Evolutionary conservation across 2,888 invertebrate genomes (phyloP).

Genomic region (Epinotia nisella): DNA sequence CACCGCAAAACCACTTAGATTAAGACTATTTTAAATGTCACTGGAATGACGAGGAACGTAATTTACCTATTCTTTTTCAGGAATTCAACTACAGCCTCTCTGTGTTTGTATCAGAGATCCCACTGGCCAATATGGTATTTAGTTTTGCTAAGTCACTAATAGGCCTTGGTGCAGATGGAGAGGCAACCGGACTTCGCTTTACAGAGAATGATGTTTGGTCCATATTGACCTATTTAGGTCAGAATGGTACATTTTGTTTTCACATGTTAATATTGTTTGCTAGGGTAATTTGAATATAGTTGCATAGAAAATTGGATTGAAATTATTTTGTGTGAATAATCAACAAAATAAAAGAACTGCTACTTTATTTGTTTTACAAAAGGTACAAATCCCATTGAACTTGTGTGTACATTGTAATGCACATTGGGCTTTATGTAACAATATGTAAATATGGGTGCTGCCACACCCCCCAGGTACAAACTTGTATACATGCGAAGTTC

Average conservation of each 20-base stretch:
- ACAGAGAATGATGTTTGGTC: conserved; percentile 78
- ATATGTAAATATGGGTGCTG: too few relatives aligned
- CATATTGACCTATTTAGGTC: conserved; percentile 78
- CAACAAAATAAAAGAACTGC: too few relatives aligned
- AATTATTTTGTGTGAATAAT: too few relatives aligned
- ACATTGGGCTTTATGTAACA: too few relatives aligned
- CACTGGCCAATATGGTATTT: conserved; percentile 80
- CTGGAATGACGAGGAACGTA: not conserved
- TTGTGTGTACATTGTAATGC: too few relatives aligned
- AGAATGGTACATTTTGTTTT: conserved; percentile 33
- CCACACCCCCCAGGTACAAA: too few relatives aligned
- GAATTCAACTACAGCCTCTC: conserved; percentile 85
- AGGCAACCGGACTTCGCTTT: conserved; percentile 63
- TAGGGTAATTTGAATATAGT: too few relatives aligned
- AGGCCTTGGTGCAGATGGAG: conserved; percentile 53
- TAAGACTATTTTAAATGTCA: not conserved
- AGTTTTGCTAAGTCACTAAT: conserved; percentile 69
- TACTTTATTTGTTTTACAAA: too few relatives aligned
- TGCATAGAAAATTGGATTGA: too few relatives aligned
- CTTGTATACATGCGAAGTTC: too few relatives aligned
- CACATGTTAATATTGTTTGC: too few relatives aligned
- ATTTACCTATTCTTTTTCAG: conserved; percentile 54
- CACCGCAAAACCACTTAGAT: not conserved
- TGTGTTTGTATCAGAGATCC: conserved; percentile 86
- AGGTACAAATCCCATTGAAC: too few relatives aligned